These are phyloP conservation scores for Saccopteryx bilineata DNA, from an alignment of 2,113 vertebrate genomes.

Conservation along the genomic window DNA sequence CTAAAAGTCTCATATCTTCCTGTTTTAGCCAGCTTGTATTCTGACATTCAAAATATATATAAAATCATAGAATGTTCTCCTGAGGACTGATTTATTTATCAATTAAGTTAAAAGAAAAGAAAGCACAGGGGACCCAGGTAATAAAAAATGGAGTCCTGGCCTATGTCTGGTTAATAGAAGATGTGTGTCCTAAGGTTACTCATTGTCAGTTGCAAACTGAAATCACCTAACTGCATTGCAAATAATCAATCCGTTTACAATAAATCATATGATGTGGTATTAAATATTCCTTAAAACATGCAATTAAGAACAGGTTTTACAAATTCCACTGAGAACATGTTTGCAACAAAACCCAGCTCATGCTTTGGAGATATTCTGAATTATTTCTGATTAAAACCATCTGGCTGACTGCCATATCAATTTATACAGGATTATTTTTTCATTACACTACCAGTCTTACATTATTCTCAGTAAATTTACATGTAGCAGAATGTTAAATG, in stretches of 20 bases:
- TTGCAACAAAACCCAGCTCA: neutral
- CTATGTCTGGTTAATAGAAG: neutral
- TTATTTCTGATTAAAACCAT: neutral
- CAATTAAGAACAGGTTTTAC: neutral
- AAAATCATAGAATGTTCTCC: neutral
- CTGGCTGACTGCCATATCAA: neutral
- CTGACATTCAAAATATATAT: neutral
- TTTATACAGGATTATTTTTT: slow-evolving; percentile 34
- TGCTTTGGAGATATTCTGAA: neutral
- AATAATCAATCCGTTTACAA: neutral
- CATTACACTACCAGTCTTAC: neutral
- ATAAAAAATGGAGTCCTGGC: neutral
- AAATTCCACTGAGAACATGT: neutral
- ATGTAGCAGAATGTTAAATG: neutral
- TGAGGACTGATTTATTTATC: neutral
- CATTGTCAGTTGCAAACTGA: neutral
- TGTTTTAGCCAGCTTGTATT: neutral
- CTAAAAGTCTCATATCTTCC: neutral
- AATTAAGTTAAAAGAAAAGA: neutral
- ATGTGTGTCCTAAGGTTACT: neutral
- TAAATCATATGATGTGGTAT: neutral
- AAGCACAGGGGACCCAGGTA: neutral
- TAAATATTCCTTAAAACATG: neutral
- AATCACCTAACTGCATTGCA: neutral
- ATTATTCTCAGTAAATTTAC: neutral